A percentile compares a stretch with the other conserved stretches of the same genome.
These are phyloP conservation scores for Drosophila obscura DNA, from an alignment of 1,140 invertebrate species.

Conservation along the genomic window DNA sequence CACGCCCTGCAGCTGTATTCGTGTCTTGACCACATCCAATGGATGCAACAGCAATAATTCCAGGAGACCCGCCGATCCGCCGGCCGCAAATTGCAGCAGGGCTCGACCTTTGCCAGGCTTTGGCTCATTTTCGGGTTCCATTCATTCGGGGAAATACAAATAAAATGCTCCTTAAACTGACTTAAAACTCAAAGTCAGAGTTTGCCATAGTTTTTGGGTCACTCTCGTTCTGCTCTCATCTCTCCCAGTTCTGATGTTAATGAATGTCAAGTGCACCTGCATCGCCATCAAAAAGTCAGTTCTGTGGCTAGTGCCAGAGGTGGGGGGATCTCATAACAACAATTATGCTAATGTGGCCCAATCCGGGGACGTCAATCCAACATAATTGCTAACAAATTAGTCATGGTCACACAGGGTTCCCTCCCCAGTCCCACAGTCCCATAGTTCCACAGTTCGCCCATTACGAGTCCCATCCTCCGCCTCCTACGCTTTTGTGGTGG, in stretches of 20 bases:
- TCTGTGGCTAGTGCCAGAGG: conserved; percentile 22
- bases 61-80: conserved; percentile 17
- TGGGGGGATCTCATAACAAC: conserved; percentile 69
- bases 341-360: conserved; percentile 77
- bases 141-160: background rate
- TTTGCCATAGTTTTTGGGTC: background rate
- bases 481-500: conserved; percentile 3
- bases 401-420: conserved; percentile 66
- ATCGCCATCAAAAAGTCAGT: conserved; percentile 7
- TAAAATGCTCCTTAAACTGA: background rate
- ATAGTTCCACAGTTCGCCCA: conserved; percentile 13
- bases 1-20: conserved; percentile 41
- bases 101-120: background rate
- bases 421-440: background rate
- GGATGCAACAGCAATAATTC: conserved; percentile 28
- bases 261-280: conserved; percentile 48
- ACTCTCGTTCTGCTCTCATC: background rate
- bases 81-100: conserved; percentile 6
- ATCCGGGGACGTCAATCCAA: conserved; percentile 68
- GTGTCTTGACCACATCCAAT: conserved; percentile 54
- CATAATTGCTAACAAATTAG: conserved; percentile 80
- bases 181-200: background rate
- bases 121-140: background rate
- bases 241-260: conserved; percentile 28
- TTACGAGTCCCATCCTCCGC: background rate